Evolutionary conservation across 2,797 vertebrate genomes (phyloP).

Genomic region (Sebastes miniatus): DNA sequence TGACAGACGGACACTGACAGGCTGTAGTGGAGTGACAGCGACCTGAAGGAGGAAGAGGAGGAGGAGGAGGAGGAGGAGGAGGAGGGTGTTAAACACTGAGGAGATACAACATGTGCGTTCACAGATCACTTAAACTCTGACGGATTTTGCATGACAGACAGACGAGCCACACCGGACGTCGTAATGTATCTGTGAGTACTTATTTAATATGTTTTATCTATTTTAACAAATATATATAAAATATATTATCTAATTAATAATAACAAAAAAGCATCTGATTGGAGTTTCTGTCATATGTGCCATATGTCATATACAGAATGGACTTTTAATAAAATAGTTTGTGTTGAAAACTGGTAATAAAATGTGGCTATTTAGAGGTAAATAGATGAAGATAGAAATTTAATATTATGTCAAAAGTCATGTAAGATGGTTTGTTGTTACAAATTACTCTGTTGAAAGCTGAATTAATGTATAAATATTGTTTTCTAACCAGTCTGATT

Average conservation of each 20-base stretch:
- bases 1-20: slow-evolving; percentile 54
- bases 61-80: slow-evolving; percentile 21
- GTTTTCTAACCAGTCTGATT: not conserved
- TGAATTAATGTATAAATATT: not conserved
- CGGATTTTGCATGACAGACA: slow-evolving; percentile 39
- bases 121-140: slow-evolving; percentile 44
- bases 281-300: not conserved
- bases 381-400: not conserved
- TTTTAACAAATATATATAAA: not conserved
- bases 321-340: not conserved
- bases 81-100: slow-evolving; percentile 42
- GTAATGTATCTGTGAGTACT: slow-evolving; percentile 59
- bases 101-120: slow-evolving; percentile 59
- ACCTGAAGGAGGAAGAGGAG: slow-evolving; percentile 41
- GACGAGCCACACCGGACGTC: slow-evolving; percentile 21
- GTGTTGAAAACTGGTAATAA: not conserved
- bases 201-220: not conserved
- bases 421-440: not conserved
- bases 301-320: not conserved
- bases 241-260: not conserved
- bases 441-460: not conserved
- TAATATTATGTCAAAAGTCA: not conserved
- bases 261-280: not conserved
- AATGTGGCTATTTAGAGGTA: not conserved
- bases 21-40: slow-evolving; percentile 30